A percentile compares a stretch with the other conserved stretches of the same genome.
Evolutionary conservation across 1,140 invertebrate genomes (phyloP).

Genomic region (Nephila pilipes): DNA sequence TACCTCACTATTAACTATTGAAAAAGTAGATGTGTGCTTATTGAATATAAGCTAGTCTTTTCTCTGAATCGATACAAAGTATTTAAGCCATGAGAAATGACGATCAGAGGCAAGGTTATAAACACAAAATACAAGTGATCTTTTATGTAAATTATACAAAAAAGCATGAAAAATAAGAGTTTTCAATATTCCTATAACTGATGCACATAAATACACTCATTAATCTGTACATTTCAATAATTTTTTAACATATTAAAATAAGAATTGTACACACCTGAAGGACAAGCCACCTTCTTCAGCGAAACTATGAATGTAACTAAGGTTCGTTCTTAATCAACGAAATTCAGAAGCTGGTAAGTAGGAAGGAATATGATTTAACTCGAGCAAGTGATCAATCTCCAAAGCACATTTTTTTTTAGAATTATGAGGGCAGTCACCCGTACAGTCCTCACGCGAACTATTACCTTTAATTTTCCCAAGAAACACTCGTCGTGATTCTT

Average conservation of each 20-base stretch:
- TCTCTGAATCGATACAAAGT: background rate
- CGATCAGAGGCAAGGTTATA: background rate
- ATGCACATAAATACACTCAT: no score
- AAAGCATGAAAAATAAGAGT: background rate
- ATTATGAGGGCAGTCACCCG: slow-evolving; percentile 51
- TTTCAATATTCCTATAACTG: no score
- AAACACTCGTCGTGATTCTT: slow-evolving; percentile 22
- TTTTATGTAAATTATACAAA: background rate
- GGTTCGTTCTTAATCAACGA: background rate
- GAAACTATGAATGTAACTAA: slow-evolving; percentile 11
- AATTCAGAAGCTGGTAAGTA: background rate
- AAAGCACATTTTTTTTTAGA: background rate
- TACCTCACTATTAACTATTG: background rate
- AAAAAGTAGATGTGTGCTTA: background rate
- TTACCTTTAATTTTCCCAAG: slow-evolving; percentile 27
- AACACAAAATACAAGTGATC: background rate
- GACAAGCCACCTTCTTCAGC: background rate
- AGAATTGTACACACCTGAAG: background rate
- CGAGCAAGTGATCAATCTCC: background rate
- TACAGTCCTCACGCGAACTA: slow-evolving; percentile 11
- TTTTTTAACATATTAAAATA: background rate
- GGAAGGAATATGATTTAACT: background rate
- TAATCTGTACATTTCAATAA: no score
- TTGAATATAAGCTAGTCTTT: background rate
- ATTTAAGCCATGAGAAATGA: background rate